phyloP scores from a whole-genome alignment of 2,797 vertebrate species.

The Margarornis squamiger region DNA sequence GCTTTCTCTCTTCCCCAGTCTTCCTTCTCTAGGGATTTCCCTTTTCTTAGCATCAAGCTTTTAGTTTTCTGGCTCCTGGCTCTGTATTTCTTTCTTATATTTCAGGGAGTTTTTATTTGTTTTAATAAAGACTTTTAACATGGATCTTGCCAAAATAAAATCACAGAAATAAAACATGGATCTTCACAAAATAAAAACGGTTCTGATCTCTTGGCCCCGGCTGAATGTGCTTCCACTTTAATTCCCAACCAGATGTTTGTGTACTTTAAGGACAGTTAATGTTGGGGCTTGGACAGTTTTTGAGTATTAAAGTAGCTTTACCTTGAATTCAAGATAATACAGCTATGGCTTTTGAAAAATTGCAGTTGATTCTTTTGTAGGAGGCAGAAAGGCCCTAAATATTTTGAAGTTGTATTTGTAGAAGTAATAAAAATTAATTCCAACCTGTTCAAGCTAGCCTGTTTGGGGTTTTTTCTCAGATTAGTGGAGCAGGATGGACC shows the following conservation, averaged over 20 bases:
- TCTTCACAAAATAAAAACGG: background rate
- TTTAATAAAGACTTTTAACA: background rate
- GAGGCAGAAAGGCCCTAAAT: background rate
- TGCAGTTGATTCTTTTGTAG: background rate
- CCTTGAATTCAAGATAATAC: background rate
- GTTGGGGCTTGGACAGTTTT: background rate
- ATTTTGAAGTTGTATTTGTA: background rate
- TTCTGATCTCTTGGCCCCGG: background rate
- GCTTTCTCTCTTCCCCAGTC: background rate
- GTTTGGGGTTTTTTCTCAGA: accelerated
- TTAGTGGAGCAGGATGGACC: background rate
- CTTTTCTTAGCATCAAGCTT: background rate
- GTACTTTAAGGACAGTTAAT: background rate
- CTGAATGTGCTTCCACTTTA: background rate
- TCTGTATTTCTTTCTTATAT: background rate
- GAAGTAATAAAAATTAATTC: background rate
- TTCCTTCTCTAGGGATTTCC: background rate
- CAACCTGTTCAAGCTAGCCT: background rate
- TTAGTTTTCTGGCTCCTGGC: background rate
- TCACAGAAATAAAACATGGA: background rate
- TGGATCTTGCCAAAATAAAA: background rate
- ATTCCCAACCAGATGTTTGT: background rate
- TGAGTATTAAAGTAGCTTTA: background rate
- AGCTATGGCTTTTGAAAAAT: background rate
- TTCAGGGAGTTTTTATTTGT: background rate